Evolutionary conservation across 2,888 invertebrate species (phyloP), one percentile per base, ranked within the genome.

Genomic region (Melanargia galathea): DNA sequence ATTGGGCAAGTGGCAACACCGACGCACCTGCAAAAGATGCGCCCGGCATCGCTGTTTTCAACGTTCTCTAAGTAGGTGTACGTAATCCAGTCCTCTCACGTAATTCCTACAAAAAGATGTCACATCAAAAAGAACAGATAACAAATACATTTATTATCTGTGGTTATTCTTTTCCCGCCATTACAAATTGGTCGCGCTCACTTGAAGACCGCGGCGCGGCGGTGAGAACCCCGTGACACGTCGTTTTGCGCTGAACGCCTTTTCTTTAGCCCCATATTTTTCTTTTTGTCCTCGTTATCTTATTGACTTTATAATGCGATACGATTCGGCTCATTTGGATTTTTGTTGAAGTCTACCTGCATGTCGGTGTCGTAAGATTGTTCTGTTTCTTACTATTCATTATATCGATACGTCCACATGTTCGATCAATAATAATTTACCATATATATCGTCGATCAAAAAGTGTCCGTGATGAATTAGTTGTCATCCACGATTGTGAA

Each of bases 101-200:
- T n/a, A n/a, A n/a, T n/a, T n/a, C n/a, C n/a, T n/a, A n/a, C n/a
- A n/a, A n/a, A n/a, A n/a, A n/a, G n/a, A 13, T 26, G 24, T 38
- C 16, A 13, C 40, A 16, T 22, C 11, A n/a, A n/a, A n/a, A n/a
- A n/a, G n/a, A 43, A 60, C 56, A 60, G 48, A 51, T 38, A 46
- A 62, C 55, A 63, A 63, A 62, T 35, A 61, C 59, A 62, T 61
- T 61, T 65, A 60, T 63, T 62, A 59, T 65, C 63, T 67, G 48
- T 64, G 48, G 45, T 66, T 43, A 46, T 54, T 66, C 61, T 67
- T 65, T 85, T 84, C 85, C 84, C 83, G 81, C 69, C 71, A 90
- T 89, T 89, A 90, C 79, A 66, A 78, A 89, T 90, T 88, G 77
- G 87, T 71, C 74, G 70, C 86, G 89, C 87, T 86, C 86, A 87